Evolutionary conservation across 2,797 vertebrate genomes (phyloP).

Genomic region (Poecile montanus): DNA sequence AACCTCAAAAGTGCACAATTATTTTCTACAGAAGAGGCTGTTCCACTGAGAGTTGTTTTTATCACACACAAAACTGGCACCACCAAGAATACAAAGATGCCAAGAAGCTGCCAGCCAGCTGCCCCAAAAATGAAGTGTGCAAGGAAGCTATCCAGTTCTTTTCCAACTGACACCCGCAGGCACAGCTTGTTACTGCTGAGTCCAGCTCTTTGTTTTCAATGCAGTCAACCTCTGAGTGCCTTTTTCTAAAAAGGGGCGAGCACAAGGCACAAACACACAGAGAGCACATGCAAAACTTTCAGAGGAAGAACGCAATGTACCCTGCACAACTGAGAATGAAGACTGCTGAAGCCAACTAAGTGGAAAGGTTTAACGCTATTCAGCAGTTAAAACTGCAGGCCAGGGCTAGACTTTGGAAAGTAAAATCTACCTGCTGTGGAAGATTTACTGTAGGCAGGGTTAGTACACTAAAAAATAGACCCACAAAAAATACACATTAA

Average conservation of each 20-base stretch:
- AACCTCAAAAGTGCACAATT: neutral
- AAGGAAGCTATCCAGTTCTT: neutral
- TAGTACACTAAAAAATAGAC: neutral
- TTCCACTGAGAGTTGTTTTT: neutral
- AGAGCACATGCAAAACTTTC: neutral
- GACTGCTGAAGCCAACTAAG: neutral
- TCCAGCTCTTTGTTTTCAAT: neutral
- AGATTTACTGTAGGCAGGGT: neutral
- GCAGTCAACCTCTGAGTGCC: neutral
- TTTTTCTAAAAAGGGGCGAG: neutral
- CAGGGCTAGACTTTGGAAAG: neutral
- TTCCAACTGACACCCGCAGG: neutral
- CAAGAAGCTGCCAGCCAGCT: conserved; percentile 48
- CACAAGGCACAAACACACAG: neutral
- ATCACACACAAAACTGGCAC: neutral
- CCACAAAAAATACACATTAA: neutral
- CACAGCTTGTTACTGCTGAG: neutral
- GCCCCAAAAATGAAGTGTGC: neutral
- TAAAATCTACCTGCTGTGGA: neutral
- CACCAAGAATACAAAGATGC: neutral
- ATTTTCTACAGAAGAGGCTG: neutral
- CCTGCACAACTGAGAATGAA: neutral
- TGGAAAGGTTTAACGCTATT: neutral
- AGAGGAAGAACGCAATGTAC: conserved; percentile 2
- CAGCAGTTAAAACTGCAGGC: neutral